These are phyloP conservation scores for Euzetes globulus DNA, from an alignment of 2,888 invertebrate genomes.

Conservation along the genomic window DNA sequence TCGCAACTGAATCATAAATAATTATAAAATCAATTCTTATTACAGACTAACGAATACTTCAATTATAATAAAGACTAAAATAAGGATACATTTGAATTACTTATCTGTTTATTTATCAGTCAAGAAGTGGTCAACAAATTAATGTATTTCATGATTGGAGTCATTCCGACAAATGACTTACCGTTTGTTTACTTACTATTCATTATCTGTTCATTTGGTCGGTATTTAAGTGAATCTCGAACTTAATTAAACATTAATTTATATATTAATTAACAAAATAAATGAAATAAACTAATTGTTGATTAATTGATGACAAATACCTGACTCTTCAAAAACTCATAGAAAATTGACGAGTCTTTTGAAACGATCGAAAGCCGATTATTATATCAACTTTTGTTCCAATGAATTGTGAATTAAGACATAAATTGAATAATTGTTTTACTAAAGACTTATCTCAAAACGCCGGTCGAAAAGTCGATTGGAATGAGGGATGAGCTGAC, in stretches of 20 bases:
- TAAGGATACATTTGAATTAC: conserved; percentile 7
- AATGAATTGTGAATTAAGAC: neutral
- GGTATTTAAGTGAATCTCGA: conserved; percentile 6
- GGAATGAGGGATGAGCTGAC: conserved; percentile 5
- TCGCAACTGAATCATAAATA: neutral
- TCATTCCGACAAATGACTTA: neutral
- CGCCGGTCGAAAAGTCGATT: conserved; percentile 17
- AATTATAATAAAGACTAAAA: neutral
- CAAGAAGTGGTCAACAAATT: conserved; percentile 6
- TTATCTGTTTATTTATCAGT: neutral
- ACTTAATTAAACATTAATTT: neutral
- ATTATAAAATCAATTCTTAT: neutral
- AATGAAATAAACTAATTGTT: neutral
- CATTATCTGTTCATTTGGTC: neutral
- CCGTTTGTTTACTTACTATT: conserved; percentile 14
- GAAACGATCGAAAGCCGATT: neutral
- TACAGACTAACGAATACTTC: neutral
- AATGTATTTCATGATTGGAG: neutral
- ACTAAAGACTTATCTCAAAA: conserved; percentile 25
- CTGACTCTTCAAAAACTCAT: neutral
- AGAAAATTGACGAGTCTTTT: neutral
- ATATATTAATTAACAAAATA: neutral
- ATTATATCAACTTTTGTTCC: neutral
- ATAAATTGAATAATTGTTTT: neutral
- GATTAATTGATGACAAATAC: neutral